Conservation (phyloP, 2,888 invertebrate genomes). For the Camptogramma bilineatum region DNA sequence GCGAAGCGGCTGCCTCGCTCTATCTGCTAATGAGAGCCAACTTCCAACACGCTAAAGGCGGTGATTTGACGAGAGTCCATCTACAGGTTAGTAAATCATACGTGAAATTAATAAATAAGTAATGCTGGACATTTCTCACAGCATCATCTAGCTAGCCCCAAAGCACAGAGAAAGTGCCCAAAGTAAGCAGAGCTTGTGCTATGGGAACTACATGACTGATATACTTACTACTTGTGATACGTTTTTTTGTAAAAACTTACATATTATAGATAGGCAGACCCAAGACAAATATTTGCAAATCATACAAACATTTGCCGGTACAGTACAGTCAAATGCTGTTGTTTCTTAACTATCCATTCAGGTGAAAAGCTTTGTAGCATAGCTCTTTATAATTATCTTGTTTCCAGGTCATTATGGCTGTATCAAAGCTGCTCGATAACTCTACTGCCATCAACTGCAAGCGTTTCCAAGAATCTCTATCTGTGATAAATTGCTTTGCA, state of each 20-base stretch:
- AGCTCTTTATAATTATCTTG: background rate
- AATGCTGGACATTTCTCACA: too few relatives aligned
- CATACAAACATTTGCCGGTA: too few relatives aligned
- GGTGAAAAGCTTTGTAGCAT: background rate
- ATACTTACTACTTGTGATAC: too few relatives aligned
- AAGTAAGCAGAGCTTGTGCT: too few relatives aligned
- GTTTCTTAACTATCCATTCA: background rate
- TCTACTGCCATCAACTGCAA: slow-evolving; percentile 96
- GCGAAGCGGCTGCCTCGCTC: slow-evolving; percentile 96
- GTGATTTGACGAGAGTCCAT: slow-evolving; percentile 95
- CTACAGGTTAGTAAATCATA: slow-evolving; percentile 86
- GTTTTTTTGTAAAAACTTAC: too few relatives aligned
- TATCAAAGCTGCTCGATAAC: slow-evolving; percentile 96
- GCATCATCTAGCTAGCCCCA: too few relatives aligned
- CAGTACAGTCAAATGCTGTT: too few relatives aligned
- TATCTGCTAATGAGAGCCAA: slow-evolving; percentile 97
- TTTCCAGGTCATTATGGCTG: slow-evolving; percentile 95
- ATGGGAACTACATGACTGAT: too few relatives aligned
- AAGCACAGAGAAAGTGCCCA: too few relatives aligned
- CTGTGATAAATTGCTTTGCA: slow-evolving; percentile 96
- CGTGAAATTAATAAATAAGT: too few relatives aligned
- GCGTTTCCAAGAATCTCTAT: slow-evolving; percentile 97
- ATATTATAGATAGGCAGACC: too few relatives aligned
- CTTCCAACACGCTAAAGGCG: slow-evolving; percentile 94
- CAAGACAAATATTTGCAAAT: too few relatives aligned